Evolutionary conservation across 2,113 vertebrate species (phyloP).

Genomic region (Pygoscelis adeliae): DNA sequence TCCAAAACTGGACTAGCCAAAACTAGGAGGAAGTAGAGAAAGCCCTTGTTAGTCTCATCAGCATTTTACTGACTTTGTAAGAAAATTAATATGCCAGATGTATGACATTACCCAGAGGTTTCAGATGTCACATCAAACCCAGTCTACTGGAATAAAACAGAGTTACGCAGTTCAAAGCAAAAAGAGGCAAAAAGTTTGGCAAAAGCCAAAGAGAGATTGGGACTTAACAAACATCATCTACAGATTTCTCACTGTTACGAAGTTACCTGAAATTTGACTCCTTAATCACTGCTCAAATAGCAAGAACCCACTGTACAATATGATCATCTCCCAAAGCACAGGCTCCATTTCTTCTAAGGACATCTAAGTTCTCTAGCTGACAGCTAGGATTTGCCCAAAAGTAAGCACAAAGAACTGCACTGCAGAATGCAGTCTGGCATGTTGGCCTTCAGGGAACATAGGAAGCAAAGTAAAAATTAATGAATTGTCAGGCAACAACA

Average conservation of each 20-base stretch:
- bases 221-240: not conserved
- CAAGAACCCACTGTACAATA: not conserved
- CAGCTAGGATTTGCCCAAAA: not conserved
- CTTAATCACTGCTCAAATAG: not conserved
- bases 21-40: not conserved
- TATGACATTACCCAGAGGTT: not conserved
- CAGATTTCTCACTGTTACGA: not conserved
- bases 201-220: not conserved
- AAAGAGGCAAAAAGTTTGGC: not conserved
- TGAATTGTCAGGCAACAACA: not conserved
- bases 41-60: not conserved
- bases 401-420: not conserved
- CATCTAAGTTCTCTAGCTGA: not conserved
- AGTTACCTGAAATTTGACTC: not conserved
- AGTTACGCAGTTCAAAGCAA: not conserved
- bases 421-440: not conserved
- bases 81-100: not conserved
- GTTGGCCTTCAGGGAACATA: not conserved
- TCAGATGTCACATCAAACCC: not conserved
- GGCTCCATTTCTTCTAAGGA: not conserved
- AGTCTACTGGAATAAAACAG: not conserved
- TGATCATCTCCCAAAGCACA: not conserved
- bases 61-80: not conserved
- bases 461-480: conserved; percentile 28
- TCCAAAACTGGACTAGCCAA: not conserved